Evolutionary conservation across 2,888 invertebrate species (phyloP).

Genomic region (Drosophila aldrichi): DNA sequence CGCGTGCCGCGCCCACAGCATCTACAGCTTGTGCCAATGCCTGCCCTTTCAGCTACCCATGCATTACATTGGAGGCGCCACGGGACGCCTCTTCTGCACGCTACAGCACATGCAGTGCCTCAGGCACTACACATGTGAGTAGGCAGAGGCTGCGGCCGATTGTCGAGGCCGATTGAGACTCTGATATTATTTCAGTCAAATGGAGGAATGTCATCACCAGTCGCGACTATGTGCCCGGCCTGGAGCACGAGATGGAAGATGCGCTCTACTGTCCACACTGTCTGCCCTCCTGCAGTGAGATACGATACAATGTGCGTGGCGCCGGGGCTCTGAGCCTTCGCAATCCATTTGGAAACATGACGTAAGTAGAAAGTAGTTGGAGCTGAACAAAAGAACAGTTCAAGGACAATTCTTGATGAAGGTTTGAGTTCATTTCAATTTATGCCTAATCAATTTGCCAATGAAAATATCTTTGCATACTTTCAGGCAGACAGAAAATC

Average conservation of each 20-base stretch:
- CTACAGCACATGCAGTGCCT: constrained; percentile 85
- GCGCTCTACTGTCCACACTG: constrained; percentile 87
- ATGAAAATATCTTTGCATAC: not conserved
- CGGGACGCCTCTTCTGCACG: constrained; percentile 73
- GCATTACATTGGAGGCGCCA: constrained; percentile 38
- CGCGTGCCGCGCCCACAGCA: constrained; percentile 86
- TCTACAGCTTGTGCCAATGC: constrained; percentile 87
- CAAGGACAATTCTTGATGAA: not conserved
- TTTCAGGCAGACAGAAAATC: not conserved
- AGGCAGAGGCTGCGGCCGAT: constrained; percentile 1
- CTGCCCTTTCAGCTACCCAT: constrained; percentile 86
- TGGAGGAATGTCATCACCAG: constrained; percentile 84
- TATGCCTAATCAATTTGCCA: not conserved
- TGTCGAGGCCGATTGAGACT: constrained; percentile 4
- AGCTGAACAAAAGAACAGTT: not conserved
- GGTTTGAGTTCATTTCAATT: not conserved
- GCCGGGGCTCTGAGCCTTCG: constrained; percentile 70
- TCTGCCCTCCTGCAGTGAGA: constrained; percentile 87
- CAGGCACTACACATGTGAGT: constrained; percentile 86
- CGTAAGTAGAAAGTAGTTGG: constrained; percentile 52
- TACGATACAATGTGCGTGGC: constrained; percentile 86
- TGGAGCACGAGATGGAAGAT: constrained; percentile 86
- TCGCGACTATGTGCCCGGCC: constrained; percentile 79
- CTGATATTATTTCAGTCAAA: constrained; percentile 81
- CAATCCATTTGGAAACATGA: constrained; percentile 24